Evolutionary conservation across 2,888 invertebrate species (phyloP), one percentile per base, ranked within the genome.

Genomic region (Abscondita cerata): DNA sequence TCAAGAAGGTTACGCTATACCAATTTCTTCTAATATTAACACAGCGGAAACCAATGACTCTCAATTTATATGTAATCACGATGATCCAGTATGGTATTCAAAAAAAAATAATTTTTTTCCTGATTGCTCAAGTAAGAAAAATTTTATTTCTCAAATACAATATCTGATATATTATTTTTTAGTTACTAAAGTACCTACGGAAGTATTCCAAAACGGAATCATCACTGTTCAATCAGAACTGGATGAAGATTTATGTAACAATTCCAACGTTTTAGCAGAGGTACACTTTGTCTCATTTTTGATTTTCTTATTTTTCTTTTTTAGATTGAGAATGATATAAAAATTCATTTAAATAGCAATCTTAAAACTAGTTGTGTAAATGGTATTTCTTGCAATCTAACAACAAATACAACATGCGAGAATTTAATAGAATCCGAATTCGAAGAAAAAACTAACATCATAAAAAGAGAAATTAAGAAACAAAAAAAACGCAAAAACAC

Each of bases 1-100:
- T 71, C 77, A 85, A 50, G 82, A 84, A 54, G 89, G 88, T 0
- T 88, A 86, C 70, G 86, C 83, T 2, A 84, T 89, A 69, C 86
- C 85, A 11, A 53, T 82, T 64, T 76, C 74, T 68, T 12, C 68
- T 58, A 59, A 66, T 38, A 53, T 61, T 0, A 63, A 70, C 40
- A 55, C 61, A 13, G 53, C 68, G 40, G 66, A 65, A 40, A 64
- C 68, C 40, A 66, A 55, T 54, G 70, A 67, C 2, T 69, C 69
- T 1, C 69, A 69, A 44, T 71, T 80, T 16, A 66, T 73, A 20
- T 83, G 83, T 54, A 74, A 78, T 13, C 71, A 81, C 67, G 70
- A 73, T 5, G 74, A 77, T 59, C 76, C 81, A 1, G 66, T 76
- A 25, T 82, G 82, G 82, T 76, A 76, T 60, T 70, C 75, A 25